Percentiles rank a stretch among this genome's conserved stretches.
Conservation (phyloP, 2,888 invertebrate genomes). For the Baronia brevicornis region DNA sequence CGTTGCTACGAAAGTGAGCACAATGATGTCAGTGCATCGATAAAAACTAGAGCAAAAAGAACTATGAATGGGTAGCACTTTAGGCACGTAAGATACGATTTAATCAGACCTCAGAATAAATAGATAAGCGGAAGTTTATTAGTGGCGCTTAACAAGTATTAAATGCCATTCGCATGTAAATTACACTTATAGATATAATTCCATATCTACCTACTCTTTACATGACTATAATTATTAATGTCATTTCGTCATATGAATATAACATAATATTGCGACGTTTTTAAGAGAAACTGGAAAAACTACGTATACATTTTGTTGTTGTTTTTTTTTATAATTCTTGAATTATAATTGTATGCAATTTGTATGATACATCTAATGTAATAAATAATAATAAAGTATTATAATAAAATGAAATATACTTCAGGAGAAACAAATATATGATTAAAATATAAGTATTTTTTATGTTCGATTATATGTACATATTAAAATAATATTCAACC, state of each 20-base stretch:
- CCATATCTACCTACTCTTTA: constrained; percentile 9
- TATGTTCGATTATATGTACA: too few species aligned
- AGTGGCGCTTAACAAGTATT: constrained; percentile 31
- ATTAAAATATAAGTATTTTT: too few species aligned
- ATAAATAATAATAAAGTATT: too few species aligned
- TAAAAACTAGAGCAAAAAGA: constrained; percentile 62
- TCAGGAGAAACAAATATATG: too few species aligned
- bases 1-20: constrained; percentile 71
- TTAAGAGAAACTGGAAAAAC: too few species aligned
- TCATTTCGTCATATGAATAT: constrained; percentile 9
- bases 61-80: constrained; percentile 54
- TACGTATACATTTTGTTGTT: too few species aligned
- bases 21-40: constrained; percentile 61
- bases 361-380: too few species aligned
- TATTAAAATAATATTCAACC: constrained; percentile 30
- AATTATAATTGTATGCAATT: too few species aligned
- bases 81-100: constrained; percentile 42
- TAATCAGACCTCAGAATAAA: constrained; percentile 33
- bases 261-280: neutral
- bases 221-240: constrained; percentile 22
- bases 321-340: too few species aligned
- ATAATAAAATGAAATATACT: too few species aligned
- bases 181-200: constrained; percentile 25
- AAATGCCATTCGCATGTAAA: constrained; percentile 35
- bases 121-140: constrained; percentile 42